A percentile compares a stretch with the other conserved stretches of the same genome.
phyloP scores from a whole-genome alignment of 1,140 invertebrate genomes.

The Lepidurus apus region DNA sequence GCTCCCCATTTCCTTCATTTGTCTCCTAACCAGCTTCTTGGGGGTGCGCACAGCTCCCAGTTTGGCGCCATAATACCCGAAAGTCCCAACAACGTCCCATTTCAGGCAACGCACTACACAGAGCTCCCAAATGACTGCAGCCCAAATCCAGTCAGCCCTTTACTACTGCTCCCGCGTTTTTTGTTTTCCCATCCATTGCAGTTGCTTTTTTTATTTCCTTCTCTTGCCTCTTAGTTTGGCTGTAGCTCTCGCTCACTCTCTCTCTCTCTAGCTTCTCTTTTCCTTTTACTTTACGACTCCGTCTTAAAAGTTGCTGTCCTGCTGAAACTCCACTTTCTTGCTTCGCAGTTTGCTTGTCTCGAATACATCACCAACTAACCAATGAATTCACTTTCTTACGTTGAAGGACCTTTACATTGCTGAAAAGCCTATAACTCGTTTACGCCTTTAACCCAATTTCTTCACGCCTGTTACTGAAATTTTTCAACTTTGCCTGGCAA shows the following conservation, averaged over 20 bases:
- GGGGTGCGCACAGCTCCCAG: not conserved
- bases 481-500: no score
- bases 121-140: not conserved
- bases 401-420: no score
- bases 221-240: not conserved
- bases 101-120: not conserved
- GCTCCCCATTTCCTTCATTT: not conserved
- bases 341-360: not conserved
- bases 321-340: not conserved
- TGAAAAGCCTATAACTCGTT: no score
- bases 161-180: not conserved
- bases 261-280: not conserved
- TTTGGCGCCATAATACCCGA: constrained; percentile 2
- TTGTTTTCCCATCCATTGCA: not conserved
- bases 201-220: not conserved
- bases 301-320: not conserved
- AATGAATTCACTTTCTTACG: not conserved
- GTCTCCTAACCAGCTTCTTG: not conserved
- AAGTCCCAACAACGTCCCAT: not conserved
- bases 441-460: no score
- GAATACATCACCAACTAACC: not conserved
- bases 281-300: not conserved
- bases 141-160: not conserved
- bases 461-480: no score
- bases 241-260: not conserved